phyloP scores from a whole-genome alignment of 92 coral and sea anemone species.

The Heliopora coerulea region DNA sequence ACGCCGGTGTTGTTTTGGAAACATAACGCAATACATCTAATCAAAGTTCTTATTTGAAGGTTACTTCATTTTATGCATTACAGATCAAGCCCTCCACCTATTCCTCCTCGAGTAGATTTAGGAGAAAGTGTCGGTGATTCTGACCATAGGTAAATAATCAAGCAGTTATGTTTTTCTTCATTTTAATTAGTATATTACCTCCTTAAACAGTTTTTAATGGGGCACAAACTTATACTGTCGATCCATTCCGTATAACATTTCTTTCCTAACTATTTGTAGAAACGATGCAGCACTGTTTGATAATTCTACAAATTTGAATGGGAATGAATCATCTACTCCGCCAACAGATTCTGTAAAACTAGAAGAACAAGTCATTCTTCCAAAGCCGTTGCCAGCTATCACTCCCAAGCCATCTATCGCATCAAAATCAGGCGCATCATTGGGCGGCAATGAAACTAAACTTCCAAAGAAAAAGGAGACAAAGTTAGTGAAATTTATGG shows the following conservation, averaged over 20 bases:
- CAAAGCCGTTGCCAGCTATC: background rate
- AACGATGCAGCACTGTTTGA: background rate
- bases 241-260: background rate
- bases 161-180: background rate
- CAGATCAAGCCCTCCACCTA: conserved; percentile 31
- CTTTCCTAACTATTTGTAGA: background rate
- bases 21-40: no score
- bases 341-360: background rate
- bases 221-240: background rate
- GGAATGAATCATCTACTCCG: background rate
- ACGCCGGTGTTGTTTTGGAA: no score
- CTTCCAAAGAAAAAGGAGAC: conserved; percentile 3
- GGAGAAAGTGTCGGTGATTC: conserved; percentile 27
- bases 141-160: conserved; percentile 1
- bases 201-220: background rate
- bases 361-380: conserved; percentile 1
- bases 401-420: conserved; percentile 1
- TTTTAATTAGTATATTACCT: no score
- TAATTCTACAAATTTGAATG: background rate
- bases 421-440: conserved; percentile 1
- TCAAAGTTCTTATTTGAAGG: no score
- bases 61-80: background rate
- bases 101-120: conserved; percentile 34
- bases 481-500: no score
- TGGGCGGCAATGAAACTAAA: conserved; percentile 4